phyloP scores from a whole-genome alignment of 1,140 invertebrate species.

The Pogonomyrmex californicus region DNA sequence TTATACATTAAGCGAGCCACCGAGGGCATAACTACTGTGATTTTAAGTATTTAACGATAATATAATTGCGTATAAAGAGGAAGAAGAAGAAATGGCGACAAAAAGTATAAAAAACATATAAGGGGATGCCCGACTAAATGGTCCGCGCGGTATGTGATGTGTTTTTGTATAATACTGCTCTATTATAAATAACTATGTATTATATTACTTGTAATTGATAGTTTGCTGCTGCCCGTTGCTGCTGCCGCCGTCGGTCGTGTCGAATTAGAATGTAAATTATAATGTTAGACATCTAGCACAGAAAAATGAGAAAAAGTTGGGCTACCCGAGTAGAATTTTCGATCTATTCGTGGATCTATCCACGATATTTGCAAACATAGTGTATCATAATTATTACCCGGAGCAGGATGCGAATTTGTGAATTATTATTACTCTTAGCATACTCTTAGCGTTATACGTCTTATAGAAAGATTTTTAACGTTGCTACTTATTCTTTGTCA shows the following conservation, averaged over 20 bases:
- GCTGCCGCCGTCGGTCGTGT: conserved; percentile 81
- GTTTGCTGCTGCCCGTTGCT: conserved; percentile 81
- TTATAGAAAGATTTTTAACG: conserved; percentile 82
- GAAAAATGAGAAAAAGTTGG: conserved; percentile 70
- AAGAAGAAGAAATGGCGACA: conserved; percentile 73
- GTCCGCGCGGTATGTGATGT: conserved; percentile 86
- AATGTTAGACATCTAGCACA: conserved; percentile 72
- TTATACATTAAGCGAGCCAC: conserved; percentile 83
- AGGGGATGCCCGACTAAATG: conserved; percentile 76
- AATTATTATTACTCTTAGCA: conserved; percentile 80
- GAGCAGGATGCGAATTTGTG: conserved; percentile 85
- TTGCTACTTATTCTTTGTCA: conserved; percentile 78
- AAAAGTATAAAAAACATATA: conserved; percentile 80
- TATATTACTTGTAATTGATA: conserved; percentile 84
- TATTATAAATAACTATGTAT: conserved; percentile 87
- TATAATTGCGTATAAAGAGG: conserved; percentile 81
- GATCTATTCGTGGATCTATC: conserved; percentile 52
- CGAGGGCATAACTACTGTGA: conserved; percentile 87
- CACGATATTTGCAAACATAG: conserved; percentile 76
- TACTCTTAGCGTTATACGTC: conserved; percentile 80
- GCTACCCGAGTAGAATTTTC: conserved; percentile 79
- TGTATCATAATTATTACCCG: conserved; percentile 85
- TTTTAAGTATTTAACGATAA: conserved; percentile 87
- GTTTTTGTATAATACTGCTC: conserved; percentile 87
- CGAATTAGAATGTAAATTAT: conserved; percentile 75